These are phyloP conservation scores for Brachyalestes nurse DNA, from an alignment of 2,797 vertebrate species.

Conservation along the genomic window DNA sequence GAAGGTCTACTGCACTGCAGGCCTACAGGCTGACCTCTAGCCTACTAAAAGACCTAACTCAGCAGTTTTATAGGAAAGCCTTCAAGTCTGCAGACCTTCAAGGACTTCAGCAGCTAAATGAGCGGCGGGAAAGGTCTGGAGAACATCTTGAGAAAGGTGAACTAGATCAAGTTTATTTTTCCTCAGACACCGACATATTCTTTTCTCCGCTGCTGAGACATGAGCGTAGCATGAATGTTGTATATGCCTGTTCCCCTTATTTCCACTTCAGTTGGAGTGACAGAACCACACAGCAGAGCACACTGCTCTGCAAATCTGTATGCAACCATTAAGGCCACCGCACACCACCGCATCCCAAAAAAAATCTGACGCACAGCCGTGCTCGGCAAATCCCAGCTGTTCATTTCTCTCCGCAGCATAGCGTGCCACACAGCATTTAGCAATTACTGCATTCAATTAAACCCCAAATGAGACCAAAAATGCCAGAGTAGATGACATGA, in stretches of 20 bases:
- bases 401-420: no score
- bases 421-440: no score
- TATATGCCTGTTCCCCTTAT: background rate
- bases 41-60: conserved; percentile 19
- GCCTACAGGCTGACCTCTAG: conserved; percentile 39
- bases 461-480: no score
- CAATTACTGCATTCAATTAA: no score
- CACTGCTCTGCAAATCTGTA: background rate
- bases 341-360: no score
- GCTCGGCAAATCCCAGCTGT: no score
- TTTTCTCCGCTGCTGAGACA: background rate
- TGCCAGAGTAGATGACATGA: no score
- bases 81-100: background rate
- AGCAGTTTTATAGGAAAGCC: background rate
- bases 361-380: no score
- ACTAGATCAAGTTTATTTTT: conserved; percentile 8
- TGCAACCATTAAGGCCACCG: no score
- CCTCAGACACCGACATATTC: background rate
- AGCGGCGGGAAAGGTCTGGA: background rate
- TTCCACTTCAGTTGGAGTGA: background rate
- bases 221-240: background rate
- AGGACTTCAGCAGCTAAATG: background rate
- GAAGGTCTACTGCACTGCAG: conserved; percentile 4
- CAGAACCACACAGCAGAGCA: background rate
- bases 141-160: background rate